Evolutionary conservation across 2,113 vertebrate species (phyloP), one percentile per base, ranked within the genome.

Genomic region (Spilogale gracilis): DNA sequence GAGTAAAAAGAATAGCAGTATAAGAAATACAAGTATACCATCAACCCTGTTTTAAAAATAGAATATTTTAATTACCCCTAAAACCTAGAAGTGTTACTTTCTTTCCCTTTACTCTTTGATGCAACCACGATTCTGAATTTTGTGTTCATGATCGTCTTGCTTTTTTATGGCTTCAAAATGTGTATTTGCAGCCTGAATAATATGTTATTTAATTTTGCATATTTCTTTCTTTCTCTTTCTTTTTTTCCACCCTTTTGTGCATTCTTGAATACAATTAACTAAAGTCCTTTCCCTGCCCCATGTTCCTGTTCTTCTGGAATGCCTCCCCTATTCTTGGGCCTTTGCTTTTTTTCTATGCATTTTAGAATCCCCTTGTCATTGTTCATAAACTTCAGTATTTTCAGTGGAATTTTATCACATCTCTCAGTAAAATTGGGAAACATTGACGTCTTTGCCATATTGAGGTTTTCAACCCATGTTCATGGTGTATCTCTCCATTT

Each of bases 131-230:
- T 82, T 65, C 30, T 65, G 5, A 84, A 27, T 82, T 81, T 91
- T 83, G 10, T 65, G 7, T 58, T 94, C 73, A n/a, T 52, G 48
- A 45, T 86, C 92, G 79, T 91, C 76, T 92, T 94, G 69, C 21
- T 65, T 94, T 94, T 85, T 79, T 60, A n/a, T 61, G 65, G 9
- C 67, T 97, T 94, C 65, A 89, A 48, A 90, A 94, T 92, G 30
- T 63, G 9, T 38, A 63, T 94, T 91, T 93, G 25, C 52, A 95
- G 21, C 9, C 27, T 86, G n/a, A 95, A 73, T 81, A 87, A 60
- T 86, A 20, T 54, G 38, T 20, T 91, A 71, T 65, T 96, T 95
- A 93, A 89, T 92, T 87, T 80, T 92, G 30, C 45, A 94, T 58
- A 3, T 73, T 88, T 94, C 38, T 38, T 38, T 38, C 38, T 38